A percentile compares a stretch with the other conserved stretches of the same genome.
These are phyloP conservation scores for Hassar affinis DNA, from an alignment of 2,113 vertebrate genomes.

Conservation along the genomic window DNA sequence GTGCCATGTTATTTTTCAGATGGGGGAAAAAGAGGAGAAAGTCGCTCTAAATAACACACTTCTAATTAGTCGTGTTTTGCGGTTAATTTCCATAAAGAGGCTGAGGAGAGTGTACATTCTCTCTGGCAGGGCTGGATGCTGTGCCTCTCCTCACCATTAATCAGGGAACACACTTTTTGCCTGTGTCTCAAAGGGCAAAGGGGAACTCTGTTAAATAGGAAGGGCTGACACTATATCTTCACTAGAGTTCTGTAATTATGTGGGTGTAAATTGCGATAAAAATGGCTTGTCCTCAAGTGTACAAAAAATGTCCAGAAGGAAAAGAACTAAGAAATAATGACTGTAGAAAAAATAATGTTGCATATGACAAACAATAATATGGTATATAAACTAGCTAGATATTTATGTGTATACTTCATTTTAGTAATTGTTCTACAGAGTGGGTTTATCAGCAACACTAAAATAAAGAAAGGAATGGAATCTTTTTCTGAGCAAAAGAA, in stretches of 20 bases:
- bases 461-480: background rate
- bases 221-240: conserved; percentile 72
- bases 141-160: conserved; percentile 67
- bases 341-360: background rate
- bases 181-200: conserved; percentile 67
- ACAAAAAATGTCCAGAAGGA: conserved; percentile 46
- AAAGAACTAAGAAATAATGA: conserved; percentile 10
- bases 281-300: conserved; percentile 61
- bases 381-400: background rate
- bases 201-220: conserved; percentile 68
- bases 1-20: conserved; percentile 65
- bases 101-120: conserved; percentile 70
- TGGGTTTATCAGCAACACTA: background rate
- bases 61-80: conserved; percentile 78
- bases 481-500: too few species aligned
- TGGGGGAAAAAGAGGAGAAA: conserved; percentile 60
- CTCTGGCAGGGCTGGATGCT: conserved; percentile 62
- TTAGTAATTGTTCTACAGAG: background rate
- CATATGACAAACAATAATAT: background rate
- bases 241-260: conserved; percentile 65
- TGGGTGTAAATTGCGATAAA: conserved; percentile 74
- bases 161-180: conserved; percentile 72
- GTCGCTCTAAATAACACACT: conserved; percentile 73
- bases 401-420: background rate
- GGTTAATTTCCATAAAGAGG: conserved; percentile 78